phyloP scores from a whole-genome alignment of 2,113 vertebrate species.

The Silurus asotus region DNA sequence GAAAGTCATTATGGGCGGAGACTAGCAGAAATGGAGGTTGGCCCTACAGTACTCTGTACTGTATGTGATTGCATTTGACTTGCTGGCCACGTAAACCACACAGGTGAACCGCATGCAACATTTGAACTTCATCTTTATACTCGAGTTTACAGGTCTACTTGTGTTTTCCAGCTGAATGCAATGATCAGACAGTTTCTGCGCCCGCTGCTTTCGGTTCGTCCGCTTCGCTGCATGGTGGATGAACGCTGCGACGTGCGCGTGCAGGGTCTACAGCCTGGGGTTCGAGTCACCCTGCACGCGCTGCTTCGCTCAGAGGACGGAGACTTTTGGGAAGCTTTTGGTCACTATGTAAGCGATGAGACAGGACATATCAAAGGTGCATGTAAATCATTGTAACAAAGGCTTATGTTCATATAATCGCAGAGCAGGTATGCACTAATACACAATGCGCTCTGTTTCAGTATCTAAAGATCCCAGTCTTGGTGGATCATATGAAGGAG shows the following conservation, averaged over 20 bases:
- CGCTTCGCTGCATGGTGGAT: constrained; percentile 64
- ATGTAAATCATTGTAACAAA: not conserved
- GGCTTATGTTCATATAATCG: not conserved
- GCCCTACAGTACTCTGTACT: not conserved
- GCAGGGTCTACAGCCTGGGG: constrained; percentile 46
- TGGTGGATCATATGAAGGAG: constrained; percentile 70
- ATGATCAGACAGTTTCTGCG: constrained; percentile 32
- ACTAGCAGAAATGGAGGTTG: not conserved
- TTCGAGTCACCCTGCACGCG: constrained; percentile 59
- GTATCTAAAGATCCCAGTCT: constrained; percentile 64
- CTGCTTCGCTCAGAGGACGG: constrained; percentile 60
- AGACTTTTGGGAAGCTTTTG: constrained; percentile 69
- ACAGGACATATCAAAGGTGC: constrained; percentile 60
- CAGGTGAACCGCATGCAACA: not conserved
- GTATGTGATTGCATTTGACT: no score
- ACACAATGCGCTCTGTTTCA: constrained; percentile 36
- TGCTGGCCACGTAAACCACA: no score
- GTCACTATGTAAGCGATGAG: constrained; percentile 59
- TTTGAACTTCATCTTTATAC: not conserved
- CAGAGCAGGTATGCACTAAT: not conserved
- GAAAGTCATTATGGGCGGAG: not conserved
- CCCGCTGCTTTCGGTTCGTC: constrained; percentile 60
- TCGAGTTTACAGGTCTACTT: no score
- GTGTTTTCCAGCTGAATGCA: not conserved
- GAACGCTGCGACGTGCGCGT: constrained; percentile 63